Evolutionary conservation across 2,888 invertebrate species (phyloP).

Genomic region (Cheiracanthium punctorium): DNA sequence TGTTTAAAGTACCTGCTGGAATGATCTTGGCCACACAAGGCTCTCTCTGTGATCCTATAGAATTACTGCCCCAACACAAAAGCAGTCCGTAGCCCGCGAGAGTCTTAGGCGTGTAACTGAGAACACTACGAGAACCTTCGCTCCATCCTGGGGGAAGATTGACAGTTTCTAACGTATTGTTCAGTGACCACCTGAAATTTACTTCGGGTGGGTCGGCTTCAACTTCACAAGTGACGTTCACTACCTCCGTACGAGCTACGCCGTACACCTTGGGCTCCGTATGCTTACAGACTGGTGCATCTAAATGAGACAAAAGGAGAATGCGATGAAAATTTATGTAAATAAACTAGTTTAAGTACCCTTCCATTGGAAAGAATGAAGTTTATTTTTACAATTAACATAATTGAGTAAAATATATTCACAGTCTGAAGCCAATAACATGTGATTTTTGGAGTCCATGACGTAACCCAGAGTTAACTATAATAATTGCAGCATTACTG

Average conservation of each 20-base stretch:
- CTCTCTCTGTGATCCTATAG: slow-evolving; percentile 88
- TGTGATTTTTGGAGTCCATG: too few species aligned
- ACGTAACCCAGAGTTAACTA: too few species aligned
- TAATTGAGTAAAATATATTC: too few species aligned
- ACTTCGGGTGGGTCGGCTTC: slow-evolving; percentile 92
- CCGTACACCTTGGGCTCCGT: slow-evolving; percentile 92
- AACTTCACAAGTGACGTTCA: slow-evolving; percentile 84
- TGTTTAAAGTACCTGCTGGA: slow-evolving; percentile 84
- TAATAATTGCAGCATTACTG: too few species aligned
- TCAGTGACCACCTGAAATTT: slow-evolving; percentile 94
- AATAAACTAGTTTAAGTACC: too few species aligned
- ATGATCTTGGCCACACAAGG: slow-evolving; percentile 95
- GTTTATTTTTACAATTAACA: too few species aligned
- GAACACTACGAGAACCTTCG: slow-evolving; percentile 86
- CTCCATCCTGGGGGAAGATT: slow-evolving; percentile 78
- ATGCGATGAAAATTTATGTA: not conserved
- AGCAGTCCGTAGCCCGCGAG: slow-evolving; percentile 94
- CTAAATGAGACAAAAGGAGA: slow-evolving; percentile 77
- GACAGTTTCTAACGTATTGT: slow-evolving; percentile 81
- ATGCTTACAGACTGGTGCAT: slow-evolving; percentile 90
- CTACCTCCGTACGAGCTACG: slow-evolving; percentile 90
- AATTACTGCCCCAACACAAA: slow-evolving; percentile 88
- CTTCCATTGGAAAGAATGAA: too few species aligned
- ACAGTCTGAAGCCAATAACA: too few species aligned
- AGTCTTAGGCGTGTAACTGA: slow-evolving; percentile 90